Evolutionary conservation across 2,888 invertebrate genomes (phyloP).

Genomic region (Ormyrus rosae): DNA sequence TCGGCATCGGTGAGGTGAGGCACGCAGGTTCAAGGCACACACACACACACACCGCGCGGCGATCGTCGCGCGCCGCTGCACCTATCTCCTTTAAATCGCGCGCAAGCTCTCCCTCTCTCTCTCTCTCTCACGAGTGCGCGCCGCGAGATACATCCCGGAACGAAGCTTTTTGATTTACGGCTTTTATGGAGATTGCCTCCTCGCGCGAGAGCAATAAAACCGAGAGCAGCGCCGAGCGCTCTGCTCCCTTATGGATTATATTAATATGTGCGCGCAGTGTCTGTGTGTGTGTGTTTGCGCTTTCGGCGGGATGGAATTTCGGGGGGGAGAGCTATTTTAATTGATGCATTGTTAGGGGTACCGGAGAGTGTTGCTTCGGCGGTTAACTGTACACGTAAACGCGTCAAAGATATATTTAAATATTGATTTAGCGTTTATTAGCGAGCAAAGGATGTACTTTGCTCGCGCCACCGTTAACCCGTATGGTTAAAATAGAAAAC

Average conservation of each 20-base stretch:
- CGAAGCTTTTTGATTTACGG: constrained; percentile 40
- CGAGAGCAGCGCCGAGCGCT: not conserved
- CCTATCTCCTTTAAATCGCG: constrained; percentile 47
- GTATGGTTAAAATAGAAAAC: too few relatives aligned
- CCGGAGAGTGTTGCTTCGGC: too few relatives aligned
- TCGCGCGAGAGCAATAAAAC: not conserved
- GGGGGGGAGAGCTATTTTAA: too few relatives aligned
- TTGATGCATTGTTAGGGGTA: too few relatives aligned
- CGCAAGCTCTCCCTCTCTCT: too few relatives aligned
- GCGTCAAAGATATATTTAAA: too few relatives aligned
- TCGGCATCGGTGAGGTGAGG: constrained; percentile 55
- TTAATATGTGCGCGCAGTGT: not conserved
- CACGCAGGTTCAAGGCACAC: constrained; percentile 46
- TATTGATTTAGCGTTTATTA: too few relatives aligned
- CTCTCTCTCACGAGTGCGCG: not conserved
- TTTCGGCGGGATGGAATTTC: not conserved
- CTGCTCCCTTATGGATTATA: not conserved
- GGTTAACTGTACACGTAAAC: too few relatives aligned
- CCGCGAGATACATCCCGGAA: constrained; percentile 14
- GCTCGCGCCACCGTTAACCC: too few relatives aligned
- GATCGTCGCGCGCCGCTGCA: constrained; percentile 21
- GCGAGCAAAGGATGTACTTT: too few relatives aligned
- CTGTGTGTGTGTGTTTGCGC: not conserved
- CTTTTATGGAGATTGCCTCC: constrained; percentile 13
- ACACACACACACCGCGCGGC: not conserved